phyloP scores from a whole-genome alignment of 2,113 vertebrate species.

The Nipponia nippon region DNA sequence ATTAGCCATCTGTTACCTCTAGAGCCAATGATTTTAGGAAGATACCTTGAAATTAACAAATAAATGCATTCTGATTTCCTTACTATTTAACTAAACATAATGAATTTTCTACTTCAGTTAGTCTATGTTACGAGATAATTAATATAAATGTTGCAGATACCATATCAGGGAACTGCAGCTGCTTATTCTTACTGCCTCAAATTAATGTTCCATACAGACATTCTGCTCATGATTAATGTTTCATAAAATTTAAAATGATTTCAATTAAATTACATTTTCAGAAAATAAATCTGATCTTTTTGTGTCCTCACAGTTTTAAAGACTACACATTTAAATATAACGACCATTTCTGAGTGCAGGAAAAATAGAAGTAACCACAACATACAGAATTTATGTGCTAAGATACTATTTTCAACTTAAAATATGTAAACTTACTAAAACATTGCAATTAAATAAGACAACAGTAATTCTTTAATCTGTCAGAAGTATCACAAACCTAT shows the following conservation, averaged over 20 bases:
- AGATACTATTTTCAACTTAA: neutral
- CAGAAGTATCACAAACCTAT: neutral
- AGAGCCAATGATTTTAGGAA: neutral
- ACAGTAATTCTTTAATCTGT: neutral
- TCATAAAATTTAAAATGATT: constrained; percentile 61
- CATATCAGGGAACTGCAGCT: constrained; percentile 59
- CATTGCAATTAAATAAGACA: neutral
- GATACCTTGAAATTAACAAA: constrained; percentile 56
- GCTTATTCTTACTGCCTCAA: constrained; percentile 58
- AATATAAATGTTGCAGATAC: constrained; percentile 68
- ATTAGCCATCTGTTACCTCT: neutral
- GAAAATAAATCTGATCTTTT: constrained; percentile 39
- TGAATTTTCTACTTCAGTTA: constrained; percentile 68
- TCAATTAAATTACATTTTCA: constrained; percentile 64
- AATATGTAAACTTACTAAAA: neutral
- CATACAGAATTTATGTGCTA: neutral
- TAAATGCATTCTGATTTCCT: constrained; percentile 52
- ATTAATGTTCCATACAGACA: constrained; percentile 70
- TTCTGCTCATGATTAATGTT: constrained; percentile 61
- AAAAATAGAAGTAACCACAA: neutral
- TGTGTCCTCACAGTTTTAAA: neutral
- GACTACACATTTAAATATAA: neutral
- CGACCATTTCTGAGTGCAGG: neutral
- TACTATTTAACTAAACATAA: constrained; percentile 56
- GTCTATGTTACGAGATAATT: constrained; percentile 64